Evolutionary conservation across 2,888 invertebrate species (phyloP).

Genomic region (Sphecodes monilicornis): DNA sequence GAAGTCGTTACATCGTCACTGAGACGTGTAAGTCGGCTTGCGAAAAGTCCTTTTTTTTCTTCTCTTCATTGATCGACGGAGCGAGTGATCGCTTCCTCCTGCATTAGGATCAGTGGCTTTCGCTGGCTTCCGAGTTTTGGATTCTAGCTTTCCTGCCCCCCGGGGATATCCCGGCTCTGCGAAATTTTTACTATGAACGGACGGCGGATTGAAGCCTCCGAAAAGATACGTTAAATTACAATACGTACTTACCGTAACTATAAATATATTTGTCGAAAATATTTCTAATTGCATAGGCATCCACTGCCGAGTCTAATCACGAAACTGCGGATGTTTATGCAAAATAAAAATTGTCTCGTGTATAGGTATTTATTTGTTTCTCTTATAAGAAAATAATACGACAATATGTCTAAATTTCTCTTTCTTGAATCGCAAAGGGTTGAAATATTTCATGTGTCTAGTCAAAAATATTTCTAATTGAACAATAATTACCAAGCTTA

Average conservation of each 20-base stretch:
- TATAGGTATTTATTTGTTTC: not conserved
- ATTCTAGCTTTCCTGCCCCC: slow-evolving; percentile 56
- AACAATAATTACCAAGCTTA: no score
- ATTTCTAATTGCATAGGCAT: not conserved
- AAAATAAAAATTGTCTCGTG: not conserved
- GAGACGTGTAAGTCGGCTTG: slow-evolving; percentile 79
- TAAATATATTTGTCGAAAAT: not conserved
- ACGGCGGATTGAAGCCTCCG: slow-evolving; percentile 20
- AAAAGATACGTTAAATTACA: slow-evolving; percentile 4
- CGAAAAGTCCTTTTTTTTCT: slow-evolving; percentile 69
- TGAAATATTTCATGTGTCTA: no score
- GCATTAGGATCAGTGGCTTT: slow-evolving; percentile 76
- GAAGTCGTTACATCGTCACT: slow-evolving; percentile 76
- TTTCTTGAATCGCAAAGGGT: no score
- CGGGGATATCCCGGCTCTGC: slow-evolving; percentile 38
- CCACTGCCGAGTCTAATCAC: not conserved
- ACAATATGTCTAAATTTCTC: no score
- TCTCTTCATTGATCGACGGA: slow-evolving; percentile 72
- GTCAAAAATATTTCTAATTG: no score
- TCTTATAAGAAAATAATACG: no score
- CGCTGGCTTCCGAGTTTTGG: slow-evolving; percentile 71
- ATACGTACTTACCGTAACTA: not conserved
- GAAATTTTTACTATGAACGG: slow-evolving; percentile 52
- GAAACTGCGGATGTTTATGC: not conserved
- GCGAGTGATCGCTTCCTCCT: slow-evolving; percentile 75